Base-by-base conservation (phyloP, 2,888 invertebrate species). In the Callinectes sapidus region DNA sequence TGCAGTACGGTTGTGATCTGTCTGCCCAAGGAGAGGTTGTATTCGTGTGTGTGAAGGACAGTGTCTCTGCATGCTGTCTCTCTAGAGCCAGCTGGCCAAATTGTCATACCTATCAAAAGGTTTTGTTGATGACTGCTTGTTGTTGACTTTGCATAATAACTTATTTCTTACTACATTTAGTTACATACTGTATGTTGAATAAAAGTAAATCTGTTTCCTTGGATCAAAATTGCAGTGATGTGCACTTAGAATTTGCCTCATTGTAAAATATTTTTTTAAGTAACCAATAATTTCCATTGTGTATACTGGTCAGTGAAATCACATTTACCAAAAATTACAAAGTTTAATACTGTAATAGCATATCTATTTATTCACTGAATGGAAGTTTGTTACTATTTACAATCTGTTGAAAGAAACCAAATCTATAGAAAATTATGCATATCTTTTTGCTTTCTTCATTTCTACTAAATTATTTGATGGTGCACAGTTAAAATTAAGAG, bases 51-150 rank as follows among this genome's bases (percentile, higher is more conserved):
- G 35, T 42, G 42, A 48, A 71, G 77, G 89, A 48, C 71, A 89
- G 89, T 89, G 89, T 89, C 71, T 77, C 39, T 89, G 71, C 71
- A 89, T 89, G 89, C 89, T 89, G 66, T 89, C 89, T 35, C 42
- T 77, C 23, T 48, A 3, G 71, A 77, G 71, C 71, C 77, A 35
- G 77, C 32, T 35, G 35, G 35, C 66, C 42, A 42, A 28, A 28
- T 89, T 39, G 23, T 42, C 42, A n/a, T 71, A 42, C n/a, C 71
- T 42, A 77, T 71, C 42, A 89, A 39, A 35, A 77, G n/a, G n/a
- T 18, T 89, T 23, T 89, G 28, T 71, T 77, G 42, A n/a, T 48
- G 42, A 61, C 48, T 39, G 48, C 28, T 48, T 71, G 71, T 28
- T 89, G 89, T 77, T 89, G 89, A 77, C 89, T 71, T 48, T 16